phyloP scores from a whole-genome alignment of 2,113 vertebrate genomes.

The Lontra canadensis region DNA sequence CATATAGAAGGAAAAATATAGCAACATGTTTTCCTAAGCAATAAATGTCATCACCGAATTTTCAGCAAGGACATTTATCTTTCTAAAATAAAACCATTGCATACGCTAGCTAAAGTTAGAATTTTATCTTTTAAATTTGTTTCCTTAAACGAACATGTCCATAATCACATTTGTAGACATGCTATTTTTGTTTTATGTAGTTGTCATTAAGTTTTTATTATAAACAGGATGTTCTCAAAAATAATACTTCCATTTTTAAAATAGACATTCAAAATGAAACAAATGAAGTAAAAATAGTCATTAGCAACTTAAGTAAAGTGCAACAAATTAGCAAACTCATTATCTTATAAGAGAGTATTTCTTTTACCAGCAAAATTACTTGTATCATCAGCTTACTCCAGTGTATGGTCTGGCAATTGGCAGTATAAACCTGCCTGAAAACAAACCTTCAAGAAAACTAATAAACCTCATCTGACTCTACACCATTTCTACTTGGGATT shows the following conservation, averaged over 20 bases:
- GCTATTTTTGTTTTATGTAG: slow-evolving; percentile 67
- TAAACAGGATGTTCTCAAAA: slow-evolving; percentile 67
- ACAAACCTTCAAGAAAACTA: slow-evolving; percentile 7
- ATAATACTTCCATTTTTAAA: slow-evolving; percentile 62
- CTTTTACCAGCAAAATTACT: slow-evolving; percentile 56
- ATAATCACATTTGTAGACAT: slow-evolving; percentile 61
- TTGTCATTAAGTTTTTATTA: slow-evolving; percentile 64
- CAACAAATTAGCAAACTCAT: slow-evolving; percentile 20
- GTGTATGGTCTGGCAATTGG: neutral
- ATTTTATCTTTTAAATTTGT: slow-evolving; percentile 72
- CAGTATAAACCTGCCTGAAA: slow-evolving; percentile 26
- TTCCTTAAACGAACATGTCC: slow-evolving; percentile 60
- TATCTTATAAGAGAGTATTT: neutral
- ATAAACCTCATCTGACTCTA: slow-evolving; percentile 31
- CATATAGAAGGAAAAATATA: slow-evolving; percentile 56
- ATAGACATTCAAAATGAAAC: slow-evolving; percentile 61
- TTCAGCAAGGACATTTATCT: slow-evolving; percentile 65
- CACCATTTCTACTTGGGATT: slow-evolving; percentile 50
- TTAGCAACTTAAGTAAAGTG: slow-evolving; percentile 46
- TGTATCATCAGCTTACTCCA: neutral
- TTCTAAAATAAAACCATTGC: slow-evolving; percentile 70
- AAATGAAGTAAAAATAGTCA: slow-evolving; percentile 69
- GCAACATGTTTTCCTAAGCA: slow-evolving; percentile 58
- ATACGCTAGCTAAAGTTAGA: slow-evolving; percentile 61
- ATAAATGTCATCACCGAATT: slow-evolving; percentile 63